Evolutionary conservation across 2,797 vertebrate species (phyloP).

Genomic region (Mormyrops attenuatus): DNA sequence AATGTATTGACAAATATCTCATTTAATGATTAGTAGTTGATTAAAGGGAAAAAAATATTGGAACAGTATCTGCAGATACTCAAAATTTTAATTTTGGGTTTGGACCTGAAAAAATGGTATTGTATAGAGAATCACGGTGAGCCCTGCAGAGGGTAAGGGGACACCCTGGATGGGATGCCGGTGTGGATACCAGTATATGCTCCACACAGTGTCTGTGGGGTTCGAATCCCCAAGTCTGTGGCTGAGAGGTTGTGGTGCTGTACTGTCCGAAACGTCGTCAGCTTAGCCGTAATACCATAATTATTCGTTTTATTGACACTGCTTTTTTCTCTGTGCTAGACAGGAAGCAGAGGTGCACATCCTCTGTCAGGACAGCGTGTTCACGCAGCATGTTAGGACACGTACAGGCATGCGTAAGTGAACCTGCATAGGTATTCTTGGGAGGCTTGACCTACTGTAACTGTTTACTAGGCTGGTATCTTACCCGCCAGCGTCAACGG

Average conservation of each 20-base stretch:
- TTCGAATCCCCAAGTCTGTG: background rate
- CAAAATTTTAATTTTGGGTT: background rate
- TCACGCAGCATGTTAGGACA: background rate
- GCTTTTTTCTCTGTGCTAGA: background rate
- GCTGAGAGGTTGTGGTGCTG: background rate
- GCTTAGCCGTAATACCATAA: background rate
- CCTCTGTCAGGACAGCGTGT: background rate
- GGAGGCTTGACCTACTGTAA: background rate
- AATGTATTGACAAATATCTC: background rate
- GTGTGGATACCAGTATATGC: background rate
- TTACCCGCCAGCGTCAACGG: background rate
- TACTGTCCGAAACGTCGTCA: background rate
- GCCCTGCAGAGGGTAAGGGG: background rate
- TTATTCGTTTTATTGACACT: background rate
- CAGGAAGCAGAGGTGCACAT: background rate
- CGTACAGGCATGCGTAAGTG: background rate
- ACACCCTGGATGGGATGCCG: background rate
- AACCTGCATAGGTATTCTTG: background rate
- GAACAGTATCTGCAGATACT: background rate
- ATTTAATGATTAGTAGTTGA: background rate
- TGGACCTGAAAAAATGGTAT: background rate
- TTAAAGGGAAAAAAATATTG: background rate
- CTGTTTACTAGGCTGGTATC: background rate
- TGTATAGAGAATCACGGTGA: background rate
- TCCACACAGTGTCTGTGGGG: background rate